Evolutionary conservation across 2,888 invertebrate species (phyloP).

Genomic region (Scelioninae gen. 1): DNA sequence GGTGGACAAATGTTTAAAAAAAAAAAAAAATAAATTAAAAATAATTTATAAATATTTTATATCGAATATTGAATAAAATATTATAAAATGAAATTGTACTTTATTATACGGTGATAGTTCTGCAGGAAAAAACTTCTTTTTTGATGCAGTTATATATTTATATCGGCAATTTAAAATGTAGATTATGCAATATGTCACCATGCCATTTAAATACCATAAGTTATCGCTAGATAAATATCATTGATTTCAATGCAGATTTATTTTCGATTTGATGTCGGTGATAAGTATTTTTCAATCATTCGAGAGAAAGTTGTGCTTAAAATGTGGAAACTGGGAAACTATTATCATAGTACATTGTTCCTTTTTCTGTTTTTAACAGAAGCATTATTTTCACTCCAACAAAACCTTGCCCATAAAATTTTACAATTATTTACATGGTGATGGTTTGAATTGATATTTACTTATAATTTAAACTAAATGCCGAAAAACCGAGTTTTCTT

Average conservation of each 20-base stretch:
- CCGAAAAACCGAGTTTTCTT: background rate
- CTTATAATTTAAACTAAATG: background rate
- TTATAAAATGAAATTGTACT: no score
- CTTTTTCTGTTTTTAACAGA: background rate
- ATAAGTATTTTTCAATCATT: constrained; percentile 12
- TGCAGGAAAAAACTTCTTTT: no score
- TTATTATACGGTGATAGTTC: no score
- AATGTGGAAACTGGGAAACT: background rate
- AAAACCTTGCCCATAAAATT: constrained; percentile 75
- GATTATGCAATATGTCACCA: no score
- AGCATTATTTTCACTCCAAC: constrained; percentile 60
- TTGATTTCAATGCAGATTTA: constrained; percentile 41
- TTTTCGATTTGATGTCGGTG: background rate
- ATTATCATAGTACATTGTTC: background rate
- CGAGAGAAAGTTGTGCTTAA: constrained; percentile 1
- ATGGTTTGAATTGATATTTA: background rate
- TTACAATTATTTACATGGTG: constrained; percentile 81
- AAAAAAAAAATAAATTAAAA: no score
- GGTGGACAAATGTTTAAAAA: no score
- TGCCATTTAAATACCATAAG: background rate
- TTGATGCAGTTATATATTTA: no score
- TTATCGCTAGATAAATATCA: background rate
- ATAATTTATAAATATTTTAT: no score
- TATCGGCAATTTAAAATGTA: no score
- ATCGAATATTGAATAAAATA: no score